Base-by-base conservation (phyloP, 2,888 invertebrate species). In the Herminia tarsipennalis region DNA sequence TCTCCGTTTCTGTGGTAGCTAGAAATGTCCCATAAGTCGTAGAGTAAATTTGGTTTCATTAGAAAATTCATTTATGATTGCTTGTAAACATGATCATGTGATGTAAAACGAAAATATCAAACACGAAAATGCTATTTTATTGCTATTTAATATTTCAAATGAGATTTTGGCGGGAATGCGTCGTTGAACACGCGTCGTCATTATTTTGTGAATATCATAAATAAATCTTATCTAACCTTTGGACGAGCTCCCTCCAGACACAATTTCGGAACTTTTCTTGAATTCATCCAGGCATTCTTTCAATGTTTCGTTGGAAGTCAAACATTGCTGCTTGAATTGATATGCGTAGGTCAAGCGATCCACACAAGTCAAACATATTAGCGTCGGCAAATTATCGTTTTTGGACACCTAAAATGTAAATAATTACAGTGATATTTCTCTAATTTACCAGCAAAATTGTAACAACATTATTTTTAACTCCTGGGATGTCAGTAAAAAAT, bases 401-500 rank as follows among this genome's bases (percentile, higher is more conserved):
- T 90, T 89, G 5, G 75, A 64, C 50, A 92, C 84, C 92, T 92
- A 75, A 69, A 88, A 83, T 42, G 38, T 41, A 42, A 46, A 39
- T 36, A 27, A 45, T 3, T 17, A 36, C 24, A 27, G 12, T 10
- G 18, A 9, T 38, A 45, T 24, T 50, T 36, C 27, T 27, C 10
- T 25, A 34, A 29, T 20, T 40, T 25, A 33, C 24, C 4, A 35
- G 9, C 12, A 52, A 52, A 18, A 35, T 46, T 13, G n/a, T 27
- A 24, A 20, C 36, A 54, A 34, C 39, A 42, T 22, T n/a, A 45
- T 13, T 14, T 5, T 14, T 28, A 22, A 40, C 42, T 68, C 72
- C 80, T 71, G 89, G 88, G 88, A 90, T 88, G 88, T 85, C 89
- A 89, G 81, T 73, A 77, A 83, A 88, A 86, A 88, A 83, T 80